A percentile compares a stretch with the other conserved stretches of the same genome.
These are phyloP conservation scores for Dipodomys ordii DNA, from an alignment of 2,113 vertebrate species.

Conservation along the genomic window DNA sequence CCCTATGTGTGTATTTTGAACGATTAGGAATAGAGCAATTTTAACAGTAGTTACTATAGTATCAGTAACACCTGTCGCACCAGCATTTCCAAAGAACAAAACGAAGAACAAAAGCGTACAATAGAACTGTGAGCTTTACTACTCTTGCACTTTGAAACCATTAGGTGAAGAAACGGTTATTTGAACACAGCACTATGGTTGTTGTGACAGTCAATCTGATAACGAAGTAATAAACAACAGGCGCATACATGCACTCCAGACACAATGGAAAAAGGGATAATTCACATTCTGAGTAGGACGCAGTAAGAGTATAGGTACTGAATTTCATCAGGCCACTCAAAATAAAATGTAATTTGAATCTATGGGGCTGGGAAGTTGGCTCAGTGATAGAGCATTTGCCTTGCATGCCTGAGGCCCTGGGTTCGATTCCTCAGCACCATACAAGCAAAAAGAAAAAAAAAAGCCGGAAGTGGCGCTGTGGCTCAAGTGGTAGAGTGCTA, in stretches of 20 bases:
- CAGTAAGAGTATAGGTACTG: background rate
- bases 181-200: background rate
- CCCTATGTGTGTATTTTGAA: too few relatives aligned
- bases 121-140: background rate
- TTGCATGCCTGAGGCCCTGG: too few relatives aligned
- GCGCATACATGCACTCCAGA: background rate
- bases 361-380: too few relatives aligned
- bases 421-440: too few relatives aligned
- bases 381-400: too few relatives aligned
- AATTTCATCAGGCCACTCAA: background rate
- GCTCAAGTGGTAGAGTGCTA: too few relatives aligned
- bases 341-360: background rate
- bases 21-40: too few relatives aligned
- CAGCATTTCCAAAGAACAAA: background rate
- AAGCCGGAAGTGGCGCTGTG: too few relatives aligned
- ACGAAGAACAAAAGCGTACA: background rate
- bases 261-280: background rate
- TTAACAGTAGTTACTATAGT: too few relatives aligned
- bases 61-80: too few relatives aligned
- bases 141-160: background rate
- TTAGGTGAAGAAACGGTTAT: background rate
- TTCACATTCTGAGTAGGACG: background rate
- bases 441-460: too few relatives aligned
- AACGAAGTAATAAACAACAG: background rate
- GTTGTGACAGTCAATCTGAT: background rate